phyloP scores from a whole-genome alignment of 2,888 invertebrate genomes.

The Branchipolynoe longqiensis region DNA sequence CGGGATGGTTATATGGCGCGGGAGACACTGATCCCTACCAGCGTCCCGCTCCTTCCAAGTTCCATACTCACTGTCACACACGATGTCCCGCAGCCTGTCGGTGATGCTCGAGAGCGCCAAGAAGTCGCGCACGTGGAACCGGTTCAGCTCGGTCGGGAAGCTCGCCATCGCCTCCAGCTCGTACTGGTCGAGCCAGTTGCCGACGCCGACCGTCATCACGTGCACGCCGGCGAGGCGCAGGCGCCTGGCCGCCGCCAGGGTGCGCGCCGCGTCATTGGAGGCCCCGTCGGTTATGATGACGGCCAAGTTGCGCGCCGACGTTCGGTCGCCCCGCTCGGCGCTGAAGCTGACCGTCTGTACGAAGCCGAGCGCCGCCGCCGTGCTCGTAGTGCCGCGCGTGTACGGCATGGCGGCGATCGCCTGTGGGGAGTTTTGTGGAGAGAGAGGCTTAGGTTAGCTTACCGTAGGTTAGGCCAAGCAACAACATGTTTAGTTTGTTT shows the following conservation, averaged over 20 bases:
- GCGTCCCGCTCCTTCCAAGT: background rate
- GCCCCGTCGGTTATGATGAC: conserved; percentile 57
- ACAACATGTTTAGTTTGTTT: too few relatives aligned
- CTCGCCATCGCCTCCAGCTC: conserved; percentile 63
- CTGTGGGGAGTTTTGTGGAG: too few relatives aligned
- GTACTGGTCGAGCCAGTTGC: conserved; percentile 59
- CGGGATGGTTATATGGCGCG: too few relatives aligned
- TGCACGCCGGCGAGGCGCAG: conserved; percentile 53
- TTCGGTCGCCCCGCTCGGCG: conserved; percentile 22
- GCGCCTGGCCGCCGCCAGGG: conserved; percentile 49
- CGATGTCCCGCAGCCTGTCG: conserved; percentile 18
- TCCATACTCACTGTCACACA: conserved; percentile 63
- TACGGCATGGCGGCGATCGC: conserved; percentile 40
- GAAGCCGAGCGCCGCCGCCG: conserved; percentile 53
- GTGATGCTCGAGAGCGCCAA: conserved; percentile 8
- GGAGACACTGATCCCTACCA: too few relatives aligned
- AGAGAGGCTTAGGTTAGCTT: too few relatives aligned
- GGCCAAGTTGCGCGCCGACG: conserved; percentile 3
- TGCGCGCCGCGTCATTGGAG: conserved; percentile 37
- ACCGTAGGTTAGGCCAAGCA: too few relatives aligned
- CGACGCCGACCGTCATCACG: conserved; percentile 60
- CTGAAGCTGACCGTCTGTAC: conserved; percentile 9
- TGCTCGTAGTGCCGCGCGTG: conserved; percentile 61
- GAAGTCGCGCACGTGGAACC: conserved; percentile 35
- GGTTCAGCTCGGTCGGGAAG: conserved; percentile 57